Conservation (phyloP, 2,113 vertebrate genomes). For the Rhizomys pruinosus region DNA sequence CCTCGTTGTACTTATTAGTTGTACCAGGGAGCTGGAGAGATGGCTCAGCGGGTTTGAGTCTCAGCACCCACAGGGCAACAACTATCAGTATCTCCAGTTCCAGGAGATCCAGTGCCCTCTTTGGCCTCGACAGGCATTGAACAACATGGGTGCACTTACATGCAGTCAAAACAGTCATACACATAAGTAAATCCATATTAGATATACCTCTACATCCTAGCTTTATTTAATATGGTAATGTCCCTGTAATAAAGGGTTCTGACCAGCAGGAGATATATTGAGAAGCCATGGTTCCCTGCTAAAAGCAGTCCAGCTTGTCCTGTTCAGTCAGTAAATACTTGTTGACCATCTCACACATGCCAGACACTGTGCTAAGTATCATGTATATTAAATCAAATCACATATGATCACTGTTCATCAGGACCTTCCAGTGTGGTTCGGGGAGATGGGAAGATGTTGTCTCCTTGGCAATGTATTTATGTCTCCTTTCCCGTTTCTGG, state of each 20-base stretch:
- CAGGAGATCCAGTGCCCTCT: too few relatives aligned
- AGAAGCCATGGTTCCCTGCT: neutral
- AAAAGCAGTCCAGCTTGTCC: neutral
- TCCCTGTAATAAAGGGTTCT: constrained; percentile 23
- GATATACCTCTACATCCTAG: too few relatives aligned
- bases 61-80: too few relatives aligned
- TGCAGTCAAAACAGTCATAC: too few relatives aligned
- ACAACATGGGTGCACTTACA: too few relatives aligned
- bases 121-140: too few relatives aligned
- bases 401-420: neutral
- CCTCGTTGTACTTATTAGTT: neutral
- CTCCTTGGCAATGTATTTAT: neutral
- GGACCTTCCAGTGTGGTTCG: neutral
- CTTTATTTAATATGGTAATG: neutral
- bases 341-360: constrained; percentile 55
- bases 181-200: too few relatives aligned
- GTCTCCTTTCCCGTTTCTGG: neutral
- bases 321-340: neutral
- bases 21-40: neutral
- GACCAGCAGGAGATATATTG: neutral
- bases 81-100: too few relatives aligned
- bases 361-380: constrained; percentile 54
- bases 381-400: neutral
- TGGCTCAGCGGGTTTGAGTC: too few relatives aligned
- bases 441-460: neutral